A percentile compares a stretch with the other conserved stretches of the same genome.
Evolutionary conservation across 2,797 vertebrate genomes (phyloP).

Genomic region (Halcyon chelicuti): DNA sequence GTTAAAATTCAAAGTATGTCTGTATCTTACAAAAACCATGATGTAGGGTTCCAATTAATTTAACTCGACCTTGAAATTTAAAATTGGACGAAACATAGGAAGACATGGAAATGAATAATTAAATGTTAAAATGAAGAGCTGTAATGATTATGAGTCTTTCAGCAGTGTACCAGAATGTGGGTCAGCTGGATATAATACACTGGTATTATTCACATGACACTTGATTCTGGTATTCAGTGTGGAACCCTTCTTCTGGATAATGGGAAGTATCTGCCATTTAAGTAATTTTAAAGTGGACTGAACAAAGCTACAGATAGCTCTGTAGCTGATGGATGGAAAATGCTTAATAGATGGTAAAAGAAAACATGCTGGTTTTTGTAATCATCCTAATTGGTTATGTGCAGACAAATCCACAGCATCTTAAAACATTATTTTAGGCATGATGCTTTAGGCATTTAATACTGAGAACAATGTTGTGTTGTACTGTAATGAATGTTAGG

Average conservation of each 20-base stretch:
- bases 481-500: neutral
- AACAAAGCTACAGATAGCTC: neutral
- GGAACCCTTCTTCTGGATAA: neutral
- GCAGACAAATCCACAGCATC: neutral
- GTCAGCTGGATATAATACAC: neutral
- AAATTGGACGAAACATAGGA: neutral
- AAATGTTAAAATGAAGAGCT: neutral
- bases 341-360: neutral
- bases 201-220: neutral
- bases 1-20: neutral
- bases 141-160: neutral
- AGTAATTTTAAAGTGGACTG: neutral
- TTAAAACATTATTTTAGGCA: neutral
- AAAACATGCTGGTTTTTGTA: neutral
- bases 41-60: neutral
- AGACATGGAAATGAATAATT: neutral
- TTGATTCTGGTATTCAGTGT: neutral
- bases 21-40: neutral
- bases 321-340: neutral
- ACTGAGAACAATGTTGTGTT: neutral
- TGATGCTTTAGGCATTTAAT: neutral
- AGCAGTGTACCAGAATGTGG: neutral
- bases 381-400: neutral
- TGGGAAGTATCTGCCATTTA: neutral
- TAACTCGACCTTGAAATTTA: neutral